Percentiles rank a stretch among this genome's conserved stretches.
phyloP scores from a whole-genome alignment of 2,888 invertebrate species.

The Drosophila putrida region DNA sequence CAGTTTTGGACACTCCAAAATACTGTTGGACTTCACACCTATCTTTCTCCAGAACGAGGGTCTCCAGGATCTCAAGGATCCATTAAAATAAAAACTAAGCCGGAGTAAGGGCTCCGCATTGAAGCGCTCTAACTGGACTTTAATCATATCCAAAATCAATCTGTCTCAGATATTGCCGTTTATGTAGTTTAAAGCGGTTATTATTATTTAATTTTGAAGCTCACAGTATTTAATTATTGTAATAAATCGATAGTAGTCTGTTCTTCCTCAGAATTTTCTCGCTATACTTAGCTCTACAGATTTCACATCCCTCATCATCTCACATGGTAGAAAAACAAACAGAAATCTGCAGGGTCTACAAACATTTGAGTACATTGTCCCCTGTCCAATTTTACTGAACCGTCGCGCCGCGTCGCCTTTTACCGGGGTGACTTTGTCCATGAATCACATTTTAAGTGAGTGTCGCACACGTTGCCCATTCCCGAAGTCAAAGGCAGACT shows the following conservation, averaged over 20 bases:
- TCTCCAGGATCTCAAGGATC: no score
- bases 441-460: constrained; percentile 84
- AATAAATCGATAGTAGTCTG: neutral
- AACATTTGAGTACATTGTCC: constrained; percentile 8
- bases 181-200: constrained; percentile 2
- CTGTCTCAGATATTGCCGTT: neutral
- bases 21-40: no score
- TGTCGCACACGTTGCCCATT: constrained; percentile 52
- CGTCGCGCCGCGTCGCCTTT: neutral
- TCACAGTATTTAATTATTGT: neutral
- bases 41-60: no score
- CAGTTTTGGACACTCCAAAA: no score
- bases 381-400: neutral
- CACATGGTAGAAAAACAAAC: constrained; percentile 36
- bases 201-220: constrained; percentile 6
- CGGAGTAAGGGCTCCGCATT: no score
- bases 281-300: neutral
- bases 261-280: neutral
- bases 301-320: constrained; percentile 3
- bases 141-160: no score
- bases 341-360: constrained; percentile 17
- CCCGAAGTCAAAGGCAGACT: constrained; percentile 11
- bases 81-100: no score
- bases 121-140: no score
- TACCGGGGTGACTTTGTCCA: constrained; percentile 67